Conservation (phyloP, 2,113 vertebrate species). For the Crocuta crocuta region DNA sequence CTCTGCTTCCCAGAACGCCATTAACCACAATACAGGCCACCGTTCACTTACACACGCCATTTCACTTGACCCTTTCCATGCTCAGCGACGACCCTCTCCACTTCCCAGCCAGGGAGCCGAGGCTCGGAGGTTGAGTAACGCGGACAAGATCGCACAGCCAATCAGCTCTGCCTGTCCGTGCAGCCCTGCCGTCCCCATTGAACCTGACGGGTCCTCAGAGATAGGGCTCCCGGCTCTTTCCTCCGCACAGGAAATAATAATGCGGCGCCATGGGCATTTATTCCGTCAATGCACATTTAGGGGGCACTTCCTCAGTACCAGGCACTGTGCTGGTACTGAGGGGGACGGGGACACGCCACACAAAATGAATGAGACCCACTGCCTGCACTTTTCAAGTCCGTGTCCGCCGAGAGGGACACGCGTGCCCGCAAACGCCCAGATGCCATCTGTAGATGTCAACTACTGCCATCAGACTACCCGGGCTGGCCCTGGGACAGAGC, state of each 20-base stretch:
- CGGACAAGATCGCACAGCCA: background rate
- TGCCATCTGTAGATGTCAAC: background rate
- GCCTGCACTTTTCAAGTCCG: background rate
- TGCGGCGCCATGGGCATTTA: background rate
- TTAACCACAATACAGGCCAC: background rate
- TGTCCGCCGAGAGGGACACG: background rate
- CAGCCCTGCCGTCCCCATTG: background rate
- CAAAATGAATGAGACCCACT: background rate
- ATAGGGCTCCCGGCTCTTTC: no score
- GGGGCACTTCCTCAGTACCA: background rate
- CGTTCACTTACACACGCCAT: background rate
- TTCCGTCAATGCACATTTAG: background rate
- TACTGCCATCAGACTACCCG: fast-evolving
- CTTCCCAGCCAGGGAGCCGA: background rate
- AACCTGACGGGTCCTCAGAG: background rate
- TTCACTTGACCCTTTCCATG: background rate
- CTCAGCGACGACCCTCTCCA: background rate
- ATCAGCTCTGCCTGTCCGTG: fast-evolving
- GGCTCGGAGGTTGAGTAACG: background rate
- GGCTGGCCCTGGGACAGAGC: background rate
- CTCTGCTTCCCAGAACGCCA: background rate
- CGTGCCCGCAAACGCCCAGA: background rate
- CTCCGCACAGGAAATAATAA: no score
- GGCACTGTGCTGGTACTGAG: no score
- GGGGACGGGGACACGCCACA: background rate